phyloP scores from a whole-genome alignment of 2,888 invertebrate species.

The Stramonita haemastoma region DNA sequence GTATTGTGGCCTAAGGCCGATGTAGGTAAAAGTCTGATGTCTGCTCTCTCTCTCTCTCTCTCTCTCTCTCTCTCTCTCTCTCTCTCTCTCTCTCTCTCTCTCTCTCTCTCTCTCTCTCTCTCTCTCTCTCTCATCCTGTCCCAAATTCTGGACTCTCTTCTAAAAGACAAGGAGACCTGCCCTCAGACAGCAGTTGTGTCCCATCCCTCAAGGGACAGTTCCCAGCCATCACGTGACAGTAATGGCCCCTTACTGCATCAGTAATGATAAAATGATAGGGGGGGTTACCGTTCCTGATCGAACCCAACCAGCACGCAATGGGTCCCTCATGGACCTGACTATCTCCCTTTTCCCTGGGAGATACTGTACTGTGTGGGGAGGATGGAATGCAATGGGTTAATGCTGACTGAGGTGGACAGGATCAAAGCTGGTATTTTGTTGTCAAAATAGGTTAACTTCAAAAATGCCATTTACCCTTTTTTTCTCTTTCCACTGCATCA shows the following conservation, averaged over 20 bases:
- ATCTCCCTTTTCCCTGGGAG: not conserved
- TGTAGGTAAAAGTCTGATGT: no score
- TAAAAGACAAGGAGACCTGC: not conserved
- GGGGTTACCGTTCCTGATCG: constrained; percentile 16
- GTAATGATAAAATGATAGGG: constrained; percentile 30
- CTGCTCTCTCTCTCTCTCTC: no score
- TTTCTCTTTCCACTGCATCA: not conserved
- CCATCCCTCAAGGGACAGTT: constrained; percentile 8
- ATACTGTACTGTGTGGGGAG: not conserved
- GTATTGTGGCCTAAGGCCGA: no score
- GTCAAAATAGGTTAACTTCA: not conserved
- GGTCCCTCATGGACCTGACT: constrained; percentile 15
- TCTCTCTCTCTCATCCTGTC: no score
- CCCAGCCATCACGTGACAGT: constrained; percentile 2
- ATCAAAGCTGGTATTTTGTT: not conserved
- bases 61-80: no score
- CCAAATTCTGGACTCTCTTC: not conserved
- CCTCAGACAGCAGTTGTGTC: not conserved
- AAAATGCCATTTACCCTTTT: not conserved
- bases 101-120: no score
- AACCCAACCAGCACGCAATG: not conserved
- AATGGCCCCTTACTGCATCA: constrained; percentile 20
- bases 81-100: no score
- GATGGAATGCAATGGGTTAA: not conserved
- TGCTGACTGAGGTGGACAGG: not conserved